phyloP scores from a whole-genome alignment of 92 coral and sea anemone species.

The Porites divaricata region DNA sequence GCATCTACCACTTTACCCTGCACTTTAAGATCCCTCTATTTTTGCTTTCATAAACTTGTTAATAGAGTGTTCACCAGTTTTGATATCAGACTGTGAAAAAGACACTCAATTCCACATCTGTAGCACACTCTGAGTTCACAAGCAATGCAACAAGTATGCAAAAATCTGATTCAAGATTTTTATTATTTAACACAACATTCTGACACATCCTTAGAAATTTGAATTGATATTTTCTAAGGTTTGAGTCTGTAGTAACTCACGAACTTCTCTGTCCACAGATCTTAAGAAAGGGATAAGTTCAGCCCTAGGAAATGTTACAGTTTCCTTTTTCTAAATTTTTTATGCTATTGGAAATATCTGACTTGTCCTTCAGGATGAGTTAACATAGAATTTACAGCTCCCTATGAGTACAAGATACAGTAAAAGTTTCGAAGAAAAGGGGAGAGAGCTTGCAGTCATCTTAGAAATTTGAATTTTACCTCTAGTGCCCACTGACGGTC shows the following conservation, averaged over 20 bases:
- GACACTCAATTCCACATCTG: not conserved
- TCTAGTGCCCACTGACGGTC: too few species aligned
- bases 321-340: conserved; percentile 37
- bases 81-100: too few species aligned
- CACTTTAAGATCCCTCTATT: too few species aligned
- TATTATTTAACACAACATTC: not conserved
- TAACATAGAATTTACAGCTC: conserved; percentile 22
- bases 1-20: too few species aligned
- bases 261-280: conserved; percentile 37
- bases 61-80: too few species aligned
- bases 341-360: conserved; percentile 20
- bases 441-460: too few species aligned
- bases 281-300: conserved; percentile 32
- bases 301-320: conserved; percentile 34
- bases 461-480: too few species aligned
- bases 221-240: conserved; percentile 26
- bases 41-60: too few species aligned
- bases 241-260: conserved; percentile 22
- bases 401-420: not conserved
- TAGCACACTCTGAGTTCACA: too few species aligned
- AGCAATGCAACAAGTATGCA: too few species aligned
- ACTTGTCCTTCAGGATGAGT: conserved; percentile 21
- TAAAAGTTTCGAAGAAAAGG: too few species aligned
- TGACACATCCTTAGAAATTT: conserved; percentile 49
- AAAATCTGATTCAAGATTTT: too few species aligned